Evolutionary conservation across 1,140 invertebrate genomes (phyloP), one percentile per base, ranked within the genome.

Genomic region (Phortica variegata): DNA sequence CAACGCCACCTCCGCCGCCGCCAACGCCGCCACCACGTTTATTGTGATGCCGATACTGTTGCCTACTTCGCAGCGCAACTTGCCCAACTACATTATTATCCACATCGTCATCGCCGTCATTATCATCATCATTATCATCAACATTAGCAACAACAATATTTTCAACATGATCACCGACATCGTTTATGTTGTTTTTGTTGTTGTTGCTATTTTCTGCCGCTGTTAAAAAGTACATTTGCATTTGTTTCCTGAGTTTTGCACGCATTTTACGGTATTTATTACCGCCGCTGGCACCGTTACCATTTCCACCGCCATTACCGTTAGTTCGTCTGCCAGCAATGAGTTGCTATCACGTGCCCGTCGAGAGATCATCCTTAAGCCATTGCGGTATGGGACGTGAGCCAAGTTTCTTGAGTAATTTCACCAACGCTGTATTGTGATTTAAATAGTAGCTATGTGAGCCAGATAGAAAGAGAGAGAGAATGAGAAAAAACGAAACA

Each of bases 391-490:
- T 87, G 40, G 84, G 85, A 20, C 87, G 81, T 43, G 86, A 84
- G 47, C 91, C 88, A 49, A 94, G 81, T 57, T 91, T 83, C 65
- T 90, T 89, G 29, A 97, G 79, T 37, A 98, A 78, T 77, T 97
- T 97, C 26, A 93, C 92, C 56, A 98, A 78, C 18, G 91, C 93
- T 31, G 93, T 91, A 76, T 97, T 98, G 77, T 95, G 90, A 51
- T 88, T 87, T 61, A 91, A 81, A 78, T 97, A 97, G 79, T 93
- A 97, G 34, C 82, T 83, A 52, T 78, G 84, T 65, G n/a, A n/a
- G n/a, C n/a, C n/a, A 79, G 61, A 47, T 57, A 47, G 29, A 59
- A 26, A 26, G 10, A 26, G 10, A 26, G 10, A 26, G 10, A 26
- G 23, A 49, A 39, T 23, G 21, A 16, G 29, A 5, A 42, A 29